Conservation (phyloP, 1,140 invertebrate species). For the Tetragonula clypearis region DNA sequence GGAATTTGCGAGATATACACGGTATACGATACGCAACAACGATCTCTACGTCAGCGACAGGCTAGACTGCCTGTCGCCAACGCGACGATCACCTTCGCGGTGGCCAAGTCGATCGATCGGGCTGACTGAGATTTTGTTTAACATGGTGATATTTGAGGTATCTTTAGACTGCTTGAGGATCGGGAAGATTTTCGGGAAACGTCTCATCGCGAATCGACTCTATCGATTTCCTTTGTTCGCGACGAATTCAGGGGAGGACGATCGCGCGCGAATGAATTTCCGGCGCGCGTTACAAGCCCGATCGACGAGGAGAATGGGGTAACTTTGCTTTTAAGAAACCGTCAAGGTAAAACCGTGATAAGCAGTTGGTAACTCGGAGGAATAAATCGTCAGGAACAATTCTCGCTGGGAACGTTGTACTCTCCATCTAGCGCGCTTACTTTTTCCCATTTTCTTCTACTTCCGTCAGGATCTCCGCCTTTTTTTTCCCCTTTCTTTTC, state of each 20-base stretch:
- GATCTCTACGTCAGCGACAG: background rate
- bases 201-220: background rate
- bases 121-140: too few relatives aligned
- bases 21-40: constrained; percentile 9
- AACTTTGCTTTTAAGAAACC: constrained; percentile 31
- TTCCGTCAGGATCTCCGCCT: constrained; percentile 15
- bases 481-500: background rate
- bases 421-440: constrained; percentile 27
- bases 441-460: constrained; percentile 49
- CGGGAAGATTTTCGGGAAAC: background rate
- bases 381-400: constrained; percentile 52
- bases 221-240: background rate
- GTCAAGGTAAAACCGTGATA: constrained; percentile 14
- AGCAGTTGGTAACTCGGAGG: constrained; percentile 19
- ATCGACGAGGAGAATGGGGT: background rate
- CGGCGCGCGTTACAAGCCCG: background rate
- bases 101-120: background rate
- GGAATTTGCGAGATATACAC: constrained; percentile 28
- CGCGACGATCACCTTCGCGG: too few relatives aligned
- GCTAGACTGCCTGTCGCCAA: background rate
- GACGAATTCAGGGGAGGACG: background rate
- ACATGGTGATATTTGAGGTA: too few relatives aligned
- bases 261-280: constrained; percentile 4
- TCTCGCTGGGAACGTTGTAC: constrained; percentile 27
- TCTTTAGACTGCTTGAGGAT: too few relatives aligned